Conservation (phyloP, 2,888 invertebrate species). For the Lepidonotus clava region DNA sequence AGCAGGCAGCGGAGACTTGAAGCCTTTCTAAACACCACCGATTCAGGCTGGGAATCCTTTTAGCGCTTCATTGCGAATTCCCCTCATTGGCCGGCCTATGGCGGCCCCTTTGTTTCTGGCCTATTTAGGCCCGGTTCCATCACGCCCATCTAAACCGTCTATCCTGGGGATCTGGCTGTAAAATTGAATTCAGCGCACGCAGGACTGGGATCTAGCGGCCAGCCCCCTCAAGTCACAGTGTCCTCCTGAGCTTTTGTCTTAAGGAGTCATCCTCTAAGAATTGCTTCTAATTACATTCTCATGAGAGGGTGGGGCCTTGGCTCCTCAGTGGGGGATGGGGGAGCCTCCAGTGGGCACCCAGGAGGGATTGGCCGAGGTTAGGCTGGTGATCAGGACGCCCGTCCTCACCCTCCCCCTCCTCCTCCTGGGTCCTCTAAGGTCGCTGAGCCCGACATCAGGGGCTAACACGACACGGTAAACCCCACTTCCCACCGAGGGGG, state of each 20-base stretch:
- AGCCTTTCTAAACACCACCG: no score
- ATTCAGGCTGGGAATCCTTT: background rate
- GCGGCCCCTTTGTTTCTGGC: slow-evolving; percentile 19
- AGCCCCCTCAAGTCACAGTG: background rate
- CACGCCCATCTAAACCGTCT: slow-evolving; percentile 5
- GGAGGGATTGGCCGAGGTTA: background rate
- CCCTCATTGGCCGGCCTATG: slow-evolving; percentile 5
- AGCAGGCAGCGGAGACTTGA: no score
- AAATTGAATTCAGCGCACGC: slow-evolving; percentile 37
- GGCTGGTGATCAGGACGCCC: background rate
- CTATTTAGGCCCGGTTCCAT: slow-evolving; percentile 22
- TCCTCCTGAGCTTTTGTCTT: slow-evolving; percentile 40
- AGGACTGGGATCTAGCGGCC: background rate
- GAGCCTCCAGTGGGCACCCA: no score
- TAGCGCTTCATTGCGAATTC: slow-evolving; percentile 26
- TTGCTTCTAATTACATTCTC: slow-evolving; percentile 41
- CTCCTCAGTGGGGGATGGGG: no score
- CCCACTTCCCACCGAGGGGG: no score
- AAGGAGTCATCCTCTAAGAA: slow-evolving; percentile 28
- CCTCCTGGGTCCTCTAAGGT: no score
- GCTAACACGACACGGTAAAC: no score
- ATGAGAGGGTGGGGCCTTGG: background rate
- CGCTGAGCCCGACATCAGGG: no score
- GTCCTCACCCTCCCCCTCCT: background rate
- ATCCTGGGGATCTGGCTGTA: slow-evolving; percentile 17